Percentiles rank a stretch among this genome's conserved stretches.
phyloP scores from a whole-genome alignment of 2,113 vertebrate species.

The Heterotis niloticus region DNA sequence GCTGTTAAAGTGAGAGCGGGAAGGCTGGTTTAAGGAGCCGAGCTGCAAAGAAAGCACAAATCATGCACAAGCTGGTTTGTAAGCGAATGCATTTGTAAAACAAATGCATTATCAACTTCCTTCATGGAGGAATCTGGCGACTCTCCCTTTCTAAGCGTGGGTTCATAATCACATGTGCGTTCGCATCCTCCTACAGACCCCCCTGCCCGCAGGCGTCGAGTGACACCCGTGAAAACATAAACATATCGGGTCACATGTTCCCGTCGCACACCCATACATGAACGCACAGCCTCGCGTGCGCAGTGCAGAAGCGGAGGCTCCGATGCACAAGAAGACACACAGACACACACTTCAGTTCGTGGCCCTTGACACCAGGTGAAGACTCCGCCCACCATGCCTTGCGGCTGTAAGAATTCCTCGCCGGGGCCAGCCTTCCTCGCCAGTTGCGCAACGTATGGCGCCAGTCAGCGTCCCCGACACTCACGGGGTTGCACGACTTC shows the following conservation, averaged over 20 bases:
- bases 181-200: not conserved
- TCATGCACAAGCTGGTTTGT: too few species aligned
- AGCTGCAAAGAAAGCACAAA: too few species aligned
- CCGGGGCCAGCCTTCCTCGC: conserved; percentile 60
- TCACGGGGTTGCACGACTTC: conserved; percentile 56
- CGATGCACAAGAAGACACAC: not conserved
- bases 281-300: not conserved
- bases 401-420: conserved; percentile 62
- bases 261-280: not conserved
- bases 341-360: not conserved
- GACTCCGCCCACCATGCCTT: not conserved
- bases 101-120: too few species aligned
- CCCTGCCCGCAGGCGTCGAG: not conserved
- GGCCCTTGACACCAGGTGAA: not conserved
- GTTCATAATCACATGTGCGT: not conserved
- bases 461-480: conserved; percentile 69
- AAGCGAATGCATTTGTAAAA: too few species aligned
- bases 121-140: too few species aligned
- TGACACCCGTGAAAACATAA: not conserved
- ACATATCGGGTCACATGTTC: not conserved
- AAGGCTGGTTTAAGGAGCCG: too few species aligned
- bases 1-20: too few species aligned
- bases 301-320: not conserved
- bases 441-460: conserved; percentile 71
- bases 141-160: not conserved